Base-by-base conservation (phyloP, 2,888 invertebrate genomes). In the Hipparchia semele region DNA sequence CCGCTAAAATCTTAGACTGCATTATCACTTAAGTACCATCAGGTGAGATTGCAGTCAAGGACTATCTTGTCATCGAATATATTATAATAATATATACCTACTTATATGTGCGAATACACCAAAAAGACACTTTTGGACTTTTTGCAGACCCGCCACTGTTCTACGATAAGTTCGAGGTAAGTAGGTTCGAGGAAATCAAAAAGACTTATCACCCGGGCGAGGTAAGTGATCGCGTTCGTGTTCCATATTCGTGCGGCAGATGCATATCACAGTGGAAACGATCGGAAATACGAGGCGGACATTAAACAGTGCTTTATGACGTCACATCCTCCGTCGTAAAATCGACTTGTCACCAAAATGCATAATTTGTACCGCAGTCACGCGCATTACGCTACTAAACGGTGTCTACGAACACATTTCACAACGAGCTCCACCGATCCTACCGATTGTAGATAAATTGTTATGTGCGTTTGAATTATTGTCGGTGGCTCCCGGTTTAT, bases 361-460 rank as follows among this genome's bases (percentile, higher is more conserved):
- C 91, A 93, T 92, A 91, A 93, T 94, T 92, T 90, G 93, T 93
- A 93, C 86, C 85, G 85, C 86, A 90, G 93, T 92, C 93, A 93
- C 93, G 92, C 92, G 92, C 89, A 87, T 88, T 88, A 90, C 86
- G 90, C 88, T 91, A 90, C 92, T 93, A 94, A 93, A 94, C 89
- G 92, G 92, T 93, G 92, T 92, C 91, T 90, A 86, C 87, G 89
- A 92, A 92, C 90, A 92, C 92, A 92, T 92, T 94, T 92, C 91
- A 93, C 92, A 92, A 92, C 92, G 88, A 90, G 91, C 88, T 88
- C 89, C 53, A 7, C 39, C 84, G 92, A 92, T 92, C 88, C 89
- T 60, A 13, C 58, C 84, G 91, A 92, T 93, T 85, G 84, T 87
- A 91, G 93, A 93, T 93, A 93, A 90, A 88, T 89, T 91, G 90